Base-by-base conservation (phyloP, 1,140 invertebrate species). In the Plectus sambesii region DNA sequence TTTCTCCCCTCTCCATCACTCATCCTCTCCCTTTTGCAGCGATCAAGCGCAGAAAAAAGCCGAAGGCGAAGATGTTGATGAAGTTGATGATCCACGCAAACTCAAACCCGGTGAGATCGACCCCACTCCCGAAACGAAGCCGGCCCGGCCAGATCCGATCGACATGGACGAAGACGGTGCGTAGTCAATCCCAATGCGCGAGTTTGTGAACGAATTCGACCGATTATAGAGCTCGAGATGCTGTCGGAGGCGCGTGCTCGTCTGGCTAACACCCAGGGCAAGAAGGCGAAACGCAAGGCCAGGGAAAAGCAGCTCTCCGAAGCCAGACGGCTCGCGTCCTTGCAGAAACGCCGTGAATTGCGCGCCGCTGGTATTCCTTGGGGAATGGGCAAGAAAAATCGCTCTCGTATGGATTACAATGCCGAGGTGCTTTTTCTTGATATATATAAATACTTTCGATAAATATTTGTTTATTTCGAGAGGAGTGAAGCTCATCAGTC, bases 111-210 rank as follows among this genome's bases (percentile, higher is more conserved):
- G 93, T 39, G 93, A 99, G 76, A 98, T 99, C 69, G 94, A 99
- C 74, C 93, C 93, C 0, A 97, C 97, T 74, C 94, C 94, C 19
- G 94, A 99, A 74, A 98, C 92, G 9, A 99, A 98, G 72, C 94
- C 94, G 23, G 94, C 93, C 0, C 76, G 93, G 46, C 93, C 94
- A 12, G 93, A 98, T 77, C 92, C 93, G n/a, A 90, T 97, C 63
- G 93, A 98, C 69, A 98, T 98, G 93, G 93, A 98, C 75, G 92
- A 98, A 80, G 92, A 97, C 80, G 89, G 84, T 87, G 69, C 55
- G n/a, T 5, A 22, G 12, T 51, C n/a, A n/a, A n/a, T n/a, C n/a
- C n/a, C n/a, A n/a, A n/a, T 50, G 9, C 38, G 50, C n/a, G 15
- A 2, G 2, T 24, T n/a, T 33, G n/a, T 33, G 43, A 3, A 51